Percentiles rank a stretch among this genome's conserved stretches.
Evolutionary conservation across 2,888 invertebrate species (phyloP).

Genomic region (Sminthurinus aureus): DNA sequence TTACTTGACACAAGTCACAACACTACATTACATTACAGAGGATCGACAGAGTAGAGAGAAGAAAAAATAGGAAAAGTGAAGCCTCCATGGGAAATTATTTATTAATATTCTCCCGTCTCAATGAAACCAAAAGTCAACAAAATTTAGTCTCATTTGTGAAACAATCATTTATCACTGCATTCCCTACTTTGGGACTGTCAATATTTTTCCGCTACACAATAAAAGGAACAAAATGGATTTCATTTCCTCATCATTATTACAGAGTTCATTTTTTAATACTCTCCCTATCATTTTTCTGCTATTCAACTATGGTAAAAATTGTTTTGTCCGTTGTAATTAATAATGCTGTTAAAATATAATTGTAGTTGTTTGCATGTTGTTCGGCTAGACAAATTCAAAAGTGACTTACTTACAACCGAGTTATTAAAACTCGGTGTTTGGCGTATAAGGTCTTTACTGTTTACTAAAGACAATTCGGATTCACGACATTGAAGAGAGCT

Average conservation of each 20-base stretch:
- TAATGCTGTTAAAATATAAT: no score
- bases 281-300: constrained; percentile 18
- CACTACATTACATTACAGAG: constrained; percentile 3
- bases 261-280: background rate
- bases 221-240: background rate
- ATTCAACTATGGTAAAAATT: constrained; percentile 21
- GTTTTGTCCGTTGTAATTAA: no score
- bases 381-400: no score
- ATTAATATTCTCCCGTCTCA: background rate
- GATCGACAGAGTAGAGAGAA: background rate
- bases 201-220: background rate
- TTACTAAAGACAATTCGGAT: no score
- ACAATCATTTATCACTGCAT: background rate
- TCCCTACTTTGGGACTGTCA: no score
- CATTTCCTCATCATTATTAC: background rate
- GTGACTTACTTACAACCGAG: no score
- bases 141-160: background rate
- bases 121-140: constrained; percentile 25
- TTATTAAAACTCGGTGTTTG: no score
- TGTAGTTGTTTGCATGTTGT: no score
- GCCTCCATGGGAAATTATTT: constrained; percentile 15
- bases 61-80: no score
- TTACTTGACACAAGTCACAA: background rate
- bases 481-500: no score
- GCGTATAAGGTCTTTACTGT: no score